Conservation (phyloP, 2,797 vertebrate genomes). For the Florisuga fusca region DNA sequence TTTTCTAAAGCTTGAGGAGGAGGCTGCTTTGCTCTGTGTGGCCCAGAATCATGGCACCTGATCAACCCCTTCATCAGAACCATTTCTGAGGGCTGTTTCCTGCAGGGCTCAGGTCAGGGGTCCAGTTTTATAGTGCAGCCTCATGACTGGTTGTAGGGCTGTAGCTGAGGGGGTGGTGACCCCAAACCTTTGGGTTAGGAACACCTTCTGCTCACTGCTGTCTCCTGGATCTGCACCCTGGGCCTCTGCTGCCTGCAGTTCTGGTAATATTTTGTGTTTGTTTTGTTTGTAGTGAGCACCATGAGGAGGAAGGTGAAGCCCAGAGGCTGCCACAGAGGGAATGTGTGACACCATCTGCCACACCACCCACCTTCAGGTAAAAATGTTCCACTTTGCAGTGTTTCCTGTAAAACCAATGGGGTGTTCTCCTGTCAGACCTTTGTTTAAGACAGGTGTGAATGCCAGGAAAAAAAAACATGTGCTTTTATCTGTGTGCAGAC, state of each 20-base stretch:
- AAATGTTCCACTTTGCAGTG: neutral
- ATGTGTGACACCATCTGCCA: rapidly evolving
- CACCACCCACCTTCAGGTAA: neutral
- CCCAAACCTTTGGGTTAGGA: neutral
- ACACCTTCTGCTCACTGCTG: rapidly evolving
- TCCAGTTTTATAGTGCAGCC: neutral
- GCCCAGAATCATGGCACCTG: neutral
- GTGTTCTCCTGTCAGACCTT: neutral
- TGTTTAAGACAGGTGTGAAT: neutral
- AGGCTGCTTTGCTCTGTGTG: neutral
- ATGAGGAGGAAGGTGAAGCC: neutral
- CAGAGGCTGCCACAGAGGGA: neutral
- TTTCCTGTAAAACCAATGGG: neutral
- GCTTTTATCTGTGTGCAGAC: neutral
- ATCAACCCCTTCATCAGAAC: neutral
- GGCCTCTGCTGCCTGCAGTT: neutral
- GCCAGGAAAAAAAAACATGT: neutral
- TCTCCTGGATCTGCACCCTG: neutral
- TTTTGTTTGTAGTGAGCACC: neutral
- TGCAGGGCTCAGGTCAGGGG: no score
- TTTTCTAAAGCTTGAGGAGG: neutral
- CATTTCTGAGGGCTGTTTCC: neutral
- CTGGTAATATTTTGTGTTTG: neutral
- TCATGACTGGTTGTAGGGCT: neutral
- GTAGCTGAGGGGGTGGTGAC: neutral